Evolutionary conservation across 2,797 vertebrate species (phyloP).

Genomic region (Chaetodon trifasciatus): DNA sequence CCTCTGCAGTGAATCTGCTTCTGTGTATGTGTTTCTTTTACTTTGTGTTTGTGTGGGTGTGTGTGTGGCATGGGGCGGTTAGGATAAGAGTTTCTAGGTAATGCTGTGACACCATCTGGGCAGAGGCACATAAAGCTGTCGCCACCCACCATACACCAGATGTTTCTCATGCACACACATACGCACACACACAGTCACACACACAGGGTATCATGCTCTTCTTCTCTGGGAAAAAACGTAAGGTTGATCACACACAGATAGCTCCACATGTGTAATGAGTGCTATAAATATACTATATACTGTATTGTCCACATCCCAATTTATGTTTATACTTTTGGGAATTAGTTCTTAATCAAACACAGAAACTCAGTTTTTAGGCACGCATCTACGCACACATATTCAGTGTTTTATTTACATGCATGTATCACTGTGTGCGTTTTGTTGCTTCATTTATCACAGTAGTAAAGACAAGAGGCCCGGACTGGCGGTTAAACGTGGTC

Average conservation of each 20-base stretch:
- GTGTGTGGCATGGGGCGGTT: constrained; percentile 73
- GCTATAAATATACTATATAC: constrained; percentile 31
- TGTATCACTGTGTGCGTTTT: constrained; percentile 52
- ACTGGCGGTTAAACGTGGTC: constrained; percentile 73
- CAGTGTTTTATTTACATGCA: constrained; percentile 55
- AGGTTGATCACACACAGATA: constrained; percentile 50
- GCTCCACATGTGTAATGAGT: constrained; percentile 39
- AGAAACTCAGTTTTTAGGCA: not conserved
- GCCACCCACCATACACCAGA: constrained; percentile 86
- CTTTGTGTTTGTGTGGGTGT: constrained; percentile 42
- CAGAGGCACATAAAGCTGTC: constrained; percentile 87
- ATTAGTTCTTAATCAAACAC: constrained; percentile 27
- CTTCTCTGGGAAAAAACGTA: constrained; percentile 33
- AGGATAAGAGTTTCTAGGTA: constrained; percentile 86
- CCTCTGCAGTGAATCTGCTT: constrained; percentile 33
- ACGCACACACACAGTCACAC: constrained; percentile 59
- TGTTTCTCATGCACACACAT: constrained; percentile 83
- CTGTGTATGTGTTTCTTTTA: constrained; percentile 44
- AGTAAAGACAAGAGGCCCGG: constrained; percentile 80
- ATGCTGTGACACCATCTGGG: constrained; percentile 90
- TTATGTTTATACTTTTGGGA: constrained; percentile 25
- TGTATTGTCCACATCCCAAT: constrained; percentile 33
- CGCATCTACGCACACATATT: constrained; percentile 6
- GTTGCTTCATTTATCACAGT: constrained; percentile 61
- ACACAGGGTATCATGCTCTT: constrained; percentile 55